Evolutionary conservation across 2,888 invertebrate genomes (phyloP).

Genomic region (Physocephala rufipes): DNA sequence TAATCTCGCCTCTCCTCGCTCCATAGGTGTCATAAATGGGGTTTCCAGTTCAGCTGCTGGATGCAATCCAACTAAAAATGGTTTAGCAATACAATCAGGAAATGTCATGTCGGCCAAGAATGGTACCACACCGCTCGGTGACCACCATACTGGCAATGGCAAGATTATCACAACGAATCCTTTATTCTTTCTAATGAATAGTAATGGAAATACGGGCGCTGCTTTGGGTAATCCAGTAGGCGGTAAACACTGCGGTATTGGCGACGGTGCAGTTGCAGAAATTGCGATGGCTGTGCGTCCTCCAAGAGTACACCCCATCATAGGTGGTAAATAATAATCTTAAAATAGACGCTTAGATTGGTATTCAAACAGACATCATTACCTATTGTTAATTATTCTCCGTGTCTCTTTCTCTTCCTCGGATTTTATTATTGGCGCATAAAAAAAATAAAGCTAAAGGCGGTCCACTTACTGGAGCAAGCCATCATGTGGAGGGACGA

Average conservation of each 20-base stretch:
- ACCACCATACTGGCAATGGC: conserved; percentile 17
- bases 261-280: background rate
- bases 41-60: conserved; percentile 37
- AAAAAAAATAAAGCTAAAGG: conserved; percentile 20
- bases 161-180: conserved; percentile 52
- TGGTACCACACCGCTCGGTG: conserved; percentile 38
- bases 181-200: conserved; percentile 56
- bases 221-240: conserved; percentile 37
- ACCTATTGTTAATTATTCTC: background rate
- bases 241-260: conserved; percentile 21
- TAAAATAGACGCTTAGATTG: background rate
- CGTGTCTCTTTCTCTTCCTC: background rate
- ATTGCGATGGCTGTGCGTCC: conserved; percentile 11
- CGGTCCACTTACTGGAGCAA: background rate
- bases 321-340: background rate
- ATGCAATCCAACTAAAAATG: conserved; percentile 45
- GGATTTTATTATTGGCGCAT: conserved; percentile 43
- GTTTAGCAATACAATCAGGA: conserved; percentile 46
- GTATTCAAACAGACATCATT: background rate
- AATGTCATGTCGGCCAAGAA: conserved; percentile 49
- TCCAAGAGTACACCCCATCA: conserved; percentile 8
- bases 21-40: conserved; percentile 37
- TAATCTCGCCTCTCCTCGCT: conserved; percentile 37
- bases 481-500: conserved; percentile 56
- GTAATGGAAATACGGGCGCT: conserved; percentile 50